A percentile compares a stretch with the other conserved stretches of the same genome.
These are phyloP conservation scores for Diplazon laetatorius DNA, from an alignment of 2,888 invertebrate species.

Conservation along the genomic window DNA sequence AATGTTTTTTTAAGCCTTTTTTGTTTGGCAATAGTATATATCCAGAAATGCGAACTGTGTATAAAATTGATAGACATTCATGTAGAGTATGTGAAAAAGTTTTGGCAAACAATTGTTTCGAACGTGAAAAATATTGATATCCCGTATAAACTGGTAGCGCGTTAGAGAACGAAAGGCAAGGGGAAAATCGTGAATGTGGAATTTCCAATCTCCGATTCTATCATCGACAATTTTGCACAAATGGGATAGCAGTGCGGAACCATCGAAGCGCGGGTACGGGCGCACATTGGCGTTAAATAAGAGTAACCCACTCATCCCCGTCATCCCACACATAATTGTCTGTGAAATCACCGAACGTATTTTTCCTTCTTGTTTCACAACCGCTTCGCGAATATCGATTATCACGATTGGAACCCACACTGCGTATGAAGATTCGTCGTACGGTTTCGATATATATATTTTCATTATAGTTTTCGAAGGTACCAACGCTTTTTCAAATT, in stretches of 20 bases:
- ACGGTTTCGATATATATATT: too few species aligned
- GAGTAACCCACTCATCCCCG: slow-evolving; percentile 80
- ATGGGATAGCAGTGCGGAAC: slow-evolving; percentile 83
- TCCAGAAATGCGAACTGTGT: background rate
- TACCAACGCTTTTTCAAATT: too few species aligned
- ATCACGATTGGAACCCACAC: background rate
- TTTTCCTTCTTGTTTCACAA: slow-evolving; percentile 77
- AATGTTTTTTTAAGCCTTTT: background rate
- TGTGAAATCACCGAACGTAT: slow-evolving; percentile 80
- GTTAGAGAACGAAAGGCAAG: background rate
- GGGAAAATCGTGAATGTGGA: slow-evolving; percentile 71
- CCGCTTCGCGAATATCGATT: slow-evolving; percentile 24
- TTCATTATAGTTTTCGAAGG: background rate
- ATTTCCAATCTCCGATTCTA: slow-evolving; percentile 81
- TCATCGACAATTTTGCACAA: slow-evolving; percentile 81
- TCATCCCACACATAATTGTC: slow-evolving; percentile 78
- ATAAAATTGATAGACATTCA: too few species aligned
- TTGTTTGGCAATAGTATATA: background rate
- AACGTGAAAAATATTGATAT: background rate
- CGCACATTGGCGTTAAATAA: slow-evolving; percentile 88
- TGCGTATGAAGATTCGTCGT: background rate
- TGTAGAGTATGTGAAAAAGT: background rate
- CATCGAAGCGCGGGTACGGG: slow-evolving; percentile 85
- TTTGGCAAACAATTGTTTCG: background rate
- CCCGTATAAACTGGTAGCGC: background rate